A percentile compares a stretch with the other conserved stretches of the same genome.
These are phyloP conservation scores for Anolis apletophallus DNA, from an alignment of 2,797 vertebrate genomes.

Conservation along the genomic window DNA sequence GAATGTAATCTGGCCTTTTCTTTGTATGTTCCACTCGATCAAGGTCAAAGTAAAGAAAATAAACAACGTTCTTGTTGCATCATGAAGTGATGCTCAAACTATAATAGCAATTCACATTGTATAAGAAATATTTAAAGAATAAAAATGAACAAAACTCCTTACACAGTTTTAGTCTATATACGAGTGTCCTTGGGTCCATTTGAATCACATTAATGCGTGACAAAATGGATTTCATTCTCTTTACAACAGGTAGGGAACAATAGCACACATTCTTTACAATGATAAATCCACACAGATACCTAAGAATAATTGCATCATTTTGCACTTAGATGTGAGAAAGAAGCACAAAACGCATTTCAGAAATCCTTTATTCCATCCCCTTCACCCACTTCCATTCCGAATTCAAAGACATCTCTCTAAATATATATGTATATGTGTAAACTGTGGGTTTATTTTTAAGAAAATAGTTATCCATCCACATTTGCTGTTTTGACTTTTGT, in stretches of 20 bases:
- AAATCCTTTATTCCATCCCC: too few relatives aligned
- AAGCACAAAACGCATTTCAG: slow-evolving; percentile 6
- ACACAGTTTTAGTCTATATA: neutral
- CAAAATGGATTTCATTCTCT: neutral
- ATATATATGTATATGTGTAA: neutral
- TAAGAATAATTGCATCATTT: slow-evolving; percentile 5
- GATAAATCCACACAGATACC: slow-evolving; percentile 15
- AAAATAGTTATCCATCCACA: too few relatives aligned
- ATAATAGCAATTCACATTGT: neutral
- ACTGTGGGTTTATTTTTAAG: too few relatives aligned
- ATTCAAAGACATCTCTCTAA: slow-evolving; percentile 3
- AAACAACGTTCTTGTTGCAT: slow-evolving; percentile 7
- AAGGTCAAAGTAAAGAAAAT: slow-evolving; percentile 19
- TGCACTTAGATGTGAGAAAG: neutral
- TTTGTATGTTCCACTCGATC: slow-evolving; percentile 28
- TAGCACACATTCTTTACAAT: slow-evolving; percentile 19
- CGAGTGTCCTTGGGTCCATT: slow-evolving; percentile 2
- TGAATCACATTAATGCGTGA: slow-evolving; percentile 23
- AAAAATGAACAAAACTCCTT: neutral
- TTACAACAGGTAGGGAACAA: slow-evolving; percentile 31
- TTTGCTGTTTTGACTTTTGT: too few relatives aligned
- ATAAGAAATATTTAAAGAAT: neutral
- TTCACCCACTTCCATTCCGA: neutral
- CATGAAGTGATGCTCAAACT: neutral
- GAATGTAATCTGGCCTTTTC: slow-evolving; percentile 39